These are phyloP conservation scores for Exephanes ischioxanthus DNA, from an alignment of 2,888 invertebrate genomes.

Conservation along the genomic window DNA sequence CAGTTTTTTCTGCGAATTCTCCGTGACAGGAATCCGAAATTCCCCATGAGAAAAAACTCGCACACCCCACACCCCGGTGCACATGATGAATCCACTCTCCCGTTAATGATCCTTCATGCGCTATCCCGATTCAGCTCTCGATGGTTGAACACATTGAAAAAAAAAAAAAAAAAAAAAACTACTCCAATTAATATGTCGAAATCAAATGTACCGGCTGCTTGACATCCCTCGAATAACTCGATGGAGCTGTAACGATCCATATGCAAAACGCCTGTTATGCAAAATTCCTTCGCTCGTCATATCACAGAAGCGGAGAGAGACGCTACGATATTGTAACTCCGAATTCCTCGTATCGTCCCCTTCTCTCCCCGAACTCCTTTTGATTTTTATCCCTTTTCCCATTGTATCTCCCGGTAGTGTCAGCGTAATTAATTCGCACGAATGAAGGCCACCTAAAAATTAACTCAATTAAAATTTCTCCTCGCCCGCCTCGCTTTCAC, in stretches of 20 bases:
- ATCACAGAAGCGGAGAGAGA: not conserved
- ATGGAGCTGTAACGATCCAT: not conserved
- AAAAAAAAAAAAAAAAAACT: not conserved
- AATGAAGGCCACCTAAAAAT: slow-evolving; percentile 69
- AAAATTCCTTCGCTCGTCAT: not conserved
- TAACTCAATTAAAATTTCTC: slow-evolving; percentile 76
- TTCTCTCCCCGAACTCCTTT: no score
- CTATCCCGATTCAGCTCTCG: no score
- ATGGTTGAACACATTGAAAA: not conserved
- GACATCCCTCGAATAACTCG: not conserved
- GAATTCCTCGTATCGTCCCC: not conserved
- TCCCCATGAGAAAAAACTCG: no score
- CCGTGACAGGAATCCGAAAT: no score
- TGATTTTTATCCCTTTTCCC: not conserved
- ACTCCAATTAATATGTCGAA: not conserved
- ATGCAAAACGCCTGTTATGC: not conserved
- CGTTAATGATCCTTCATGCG: not conserved
- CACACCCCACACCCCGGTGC: no score
- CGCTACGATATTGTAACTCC: not conserved
- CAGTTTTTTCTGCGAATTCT: not conserved
- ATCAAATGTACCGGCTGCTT: not conserved
- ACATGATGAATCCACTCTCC: no score
- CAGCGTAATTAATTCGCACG: slow-evolving; percentile 10
- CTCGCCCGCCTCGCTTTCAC: slow-evolving; percentile 17
- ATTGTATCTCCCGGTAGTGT: not conserved